Base-by-base conservation (phyloP, 1,140 invertebrate genomes). In the Parasteatoda tepidariorum region DNA sequence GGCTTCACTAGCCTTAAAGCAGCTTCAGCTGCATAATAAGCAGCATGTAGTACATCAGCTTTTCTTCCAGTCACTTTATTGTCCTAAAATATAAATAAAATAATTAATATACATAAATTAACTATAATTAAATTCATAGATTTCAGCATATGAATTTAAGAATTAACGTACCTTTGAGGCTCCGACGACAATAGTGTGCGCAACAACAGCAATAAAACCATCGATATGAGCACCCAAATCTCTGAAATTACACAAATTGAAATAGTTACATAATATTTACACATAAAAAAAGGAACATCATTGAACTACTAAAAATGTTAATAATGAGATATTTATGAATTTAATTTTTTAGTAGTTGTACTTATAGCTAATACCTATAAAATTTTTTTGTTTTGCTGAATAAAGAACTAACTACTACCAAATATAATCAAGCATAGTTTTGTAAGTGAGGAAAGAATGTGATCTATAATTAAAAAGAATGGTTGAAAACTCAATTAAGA, bases 211-310 rank as follows among this genome's bases (percentile, higher is more conserved):
- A 89, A 99, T 98, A 88, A 98, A 99, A 31, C 98, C 98, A 93
- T 99, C 98, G 87, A 99, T 94, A 89, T 99, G 98, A 84, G 96
- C 97, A 86, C 98, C 98, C 87, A 99, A 90, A 90, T 99, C 98
- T 89, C 96, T 98, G 87, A 78, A 93, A 87, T 78, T 86, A 83
- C 55, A 74, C 33, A 30, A 62, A 33, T 18, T 59, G n/a, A 3
- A 24, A 59, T 4, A 26, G 3, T 13, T 13, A 48, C 9, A 48
- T 4, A 59, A 22, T 9, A 22, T n/a, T 24, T 59, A 24, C 9
- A 3, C 57, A 24, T 24, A 24, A 59, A 22, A n/a, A 3, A 22
- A 24, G 24, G 13, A 22, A 59, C 22, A n/a, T n/a, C 5, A 41
- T 48, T 2, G 18, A 13, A 48, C 41, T 13, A 9, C 18, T 13